Base-by-base conservation (phyloP, 2,113 vertebrate species). In the Dasyornis broadbenti region DNA sequence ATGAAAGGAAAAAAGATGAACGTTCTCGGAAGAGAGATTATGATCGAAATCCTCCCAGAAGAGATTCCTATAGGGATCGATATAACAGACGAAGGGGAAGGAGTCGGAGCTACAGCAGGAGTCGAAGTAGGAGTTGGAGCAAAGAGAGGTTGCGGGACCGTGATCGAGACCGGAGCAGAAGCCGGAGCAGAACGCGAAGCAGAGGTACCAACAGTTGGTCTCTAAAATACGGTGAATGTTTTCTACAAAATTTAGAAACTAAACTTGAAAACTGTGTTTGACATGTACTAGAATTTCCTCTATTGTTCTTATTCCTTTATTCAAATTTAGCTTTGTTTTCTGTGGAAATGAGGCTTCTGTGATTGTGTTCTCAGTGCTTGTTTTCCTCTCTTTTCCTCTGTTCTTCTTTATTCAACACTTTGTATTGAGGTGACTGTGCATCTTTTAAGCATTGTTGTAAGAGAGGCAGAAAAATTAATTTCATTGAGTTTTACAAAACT, bases 1-100 rank as follows among this genome's bases (percentile, higher is more conserved):
- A 99, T 95, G 99, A 99, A 78, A 98, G 99, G 85, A 99, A 99
- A 84, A 99, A 99, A 95, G 99, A 99, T 20, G 99, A 99, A 80
- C 99, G 99, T 60, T 98, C 98, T 93, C 98, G 99, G 17, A 99
- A 99, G 96, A 98, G 99, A 87, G 99, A 99, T 59, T 99, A 99
- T 86, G 99, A 99, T 60, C 98, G 99, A 81, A 98, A 98, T 82
- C 98, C 98, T 28, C 99, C 98, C 61, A 98, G 99, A 82, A 98
- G 99, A 91, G 99, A 99, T 96, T 99, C 99, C 0, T 99, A 99
- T 68, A 98, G 99, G 28, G 99, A 99, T 20, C 98, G 99, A 4
- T 99, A 99, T 44, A 99, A 99, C 92, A 98, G 99, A 76, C 98
- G 99, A 80, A 98, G 99, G 88, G 99, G 99, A 4, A 98, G 99